Percentiles rank a stretch among this genome's conserved stretches.
Conservation (phyloP, 2,113 vertebrate species). For the Gracilinanus agilis region DNA sequence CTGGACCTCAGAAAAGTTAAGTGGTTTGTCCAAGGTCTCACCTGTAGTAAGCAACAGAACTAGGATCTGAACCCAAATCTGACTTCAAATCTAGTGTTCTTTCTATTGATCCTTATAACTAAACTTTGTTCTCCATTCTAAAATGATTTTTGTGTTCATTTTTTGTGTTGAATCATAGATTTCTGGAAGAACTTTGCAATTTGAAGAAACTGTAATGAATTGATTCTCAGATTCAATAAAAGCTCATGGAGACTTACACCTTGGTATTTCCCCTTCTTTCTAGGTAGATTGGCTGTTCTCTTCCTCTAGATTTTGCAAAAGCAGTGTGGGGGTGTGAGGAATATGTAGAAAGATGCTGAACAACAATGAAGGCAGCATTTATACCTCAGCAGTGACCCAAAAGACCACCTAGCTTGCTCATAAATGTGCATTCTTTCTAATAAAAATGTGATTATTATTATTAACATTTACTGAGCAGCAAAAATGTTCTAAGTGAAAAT, state of each 20-base stretch:
- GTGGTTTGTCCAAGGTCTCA: background rate
- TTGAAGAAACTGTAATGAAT: background rate
- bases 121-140: slow-evolving; percentile 45
- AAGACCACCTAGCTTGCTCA: slow-evolving; percentile 76
- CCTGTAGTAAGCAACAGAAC: background rate
- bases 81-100: background rate
- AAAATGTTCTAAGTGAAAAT: slow-evolving; percentile 67
- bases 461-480: slow-evolving; percentile 73
- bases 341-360: slow-evolving; percentile 49
- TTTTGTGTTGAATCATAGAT: background rate
- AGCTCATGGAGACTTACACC: background rate
- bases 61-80: background rate
- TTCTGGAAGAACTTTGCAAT: slow-evolving; percentile 40
- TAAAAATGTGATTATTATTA: slow-evolving; percentile 72
- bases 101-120: background rate
- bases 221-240: slow-evolving; percentile 45
- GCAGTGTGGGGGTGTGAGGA: background rate
- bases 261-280: background rate
- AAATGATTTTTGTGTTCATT: slow-evolving; percentile 33
- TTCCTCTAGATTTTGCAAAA: slow-evolving; percentile 29
- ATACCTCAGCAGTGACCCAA: slow-evolving; percentile 71
- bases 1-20: background rate
- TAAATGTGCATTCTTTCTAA: slow-evolving; percentile 68
- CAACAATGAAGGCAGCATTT: slow-evolving; percentile 60
- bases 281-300: background rate